phyloP scores from a whole-genome alignment of 2,113 vertebrate species.

The Stegostoma tigrinum region DNA sequence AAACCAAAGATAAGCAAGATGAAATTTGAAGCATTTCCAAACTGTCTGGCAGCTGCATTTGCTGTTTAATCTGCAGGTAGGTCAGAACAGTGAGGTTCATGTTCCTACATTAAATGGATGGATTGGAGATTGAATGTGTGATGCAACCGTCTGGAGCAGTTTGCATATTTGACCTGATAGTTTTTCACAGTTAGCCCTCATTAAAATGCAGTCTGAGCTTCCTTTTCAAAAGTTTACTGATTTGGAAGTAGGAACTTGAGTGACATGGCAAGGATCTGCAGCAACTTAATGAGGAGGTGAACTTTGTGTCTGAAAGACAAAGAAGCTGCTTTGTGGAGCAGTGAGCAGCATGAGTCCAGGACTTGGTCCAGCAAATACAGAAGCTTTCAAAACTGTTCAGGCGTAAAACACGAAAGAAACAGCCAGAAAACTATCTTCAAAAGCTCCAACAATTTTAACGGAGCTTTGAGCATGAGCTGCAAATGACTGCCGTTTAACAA shows the following conservation, averaged over 20 bases:
- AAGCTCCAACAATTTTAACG: too few relatives aligned
- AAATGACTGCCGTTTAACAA: too few relatives aligned
- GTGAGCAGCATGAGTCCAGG: too few relatives aligned
- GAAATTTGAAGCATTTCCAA: background rate
- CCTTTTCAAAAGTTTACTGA: background rate
- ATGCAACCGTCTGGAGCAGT: background rate
- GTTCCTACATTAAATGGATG: background rate
- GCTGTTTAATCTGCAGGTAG: background rate
- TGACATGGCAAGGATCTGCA: background rate
- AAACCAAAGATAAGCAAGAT: background rate
- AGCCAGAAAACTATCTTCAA: too few relatives aligned
- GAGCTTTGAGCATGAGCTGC: too few relatives aligned
- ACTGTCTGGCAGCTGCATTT: background rate
- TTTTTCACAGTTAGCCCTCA: background rate
- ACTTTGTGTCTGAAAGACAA: background rate
- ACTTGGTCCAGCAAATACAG: too few relatives aligned
- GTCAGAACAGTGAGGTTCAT: background rate
- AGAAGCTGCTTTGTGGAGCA: background rate
- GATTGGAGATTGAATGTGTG: background rate
- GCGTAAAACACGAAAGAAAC: too few relatives aligned
- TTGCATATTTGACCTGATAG: background rate
- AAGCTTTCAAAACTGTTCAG: too few relatives aligned
- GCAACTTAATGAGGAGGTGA: background rate
- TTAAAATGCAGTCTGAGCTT: background rate
- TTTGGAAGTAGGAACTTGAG: background rate